Evolutionary conservation across 2,888 invertebrate genomes (phyloP).

Genomic region (Pseudoips prasinana): DNA sequence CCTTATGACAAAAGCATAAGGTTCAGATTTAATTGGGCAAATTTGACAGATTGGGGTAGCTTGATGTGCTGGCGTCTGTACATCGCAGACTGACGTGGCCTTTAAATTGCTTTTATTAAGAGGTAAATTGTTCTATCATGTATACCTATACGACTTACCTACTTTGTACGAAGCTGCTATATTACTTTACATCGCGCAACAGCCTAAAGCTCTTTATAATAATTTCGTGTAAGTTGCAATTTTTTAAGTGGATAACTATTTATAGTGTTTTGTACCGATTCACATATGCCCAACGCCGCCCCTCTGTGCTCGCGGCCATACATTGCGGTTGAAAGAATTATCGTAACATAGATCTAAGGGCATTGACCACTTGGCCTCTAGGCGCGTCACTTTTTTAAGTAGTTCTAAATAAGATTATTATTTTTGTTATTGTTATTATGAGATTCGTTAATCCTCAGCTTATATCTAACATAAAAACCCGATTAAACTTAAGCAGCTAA

Average conservation of each 20-base stretch:
- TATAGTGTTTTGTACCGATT: slow-evolving; percentile 39
- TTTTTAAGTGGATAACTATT: slow-evolving; percentile 30
- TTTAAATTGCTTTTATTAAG: too few relatives aligned
- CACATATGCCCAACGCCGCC: slow-evolving; percentile 46
- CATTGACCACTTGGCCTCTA: slow-evolving; percentile 60
- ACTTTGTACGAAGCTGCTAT: too few relatives aligned
- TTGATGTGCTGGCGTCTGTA: too few relatives aligned
- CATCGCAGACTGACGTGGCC: too few relatives aligned
- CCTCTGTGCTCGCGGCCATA: slow-evolving; percentile 59
- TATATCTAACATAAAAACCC: slow-evolving; percentile 14
- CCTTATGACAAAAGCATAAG: too few relatives aligned
- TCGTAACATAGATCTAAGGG: slow-evolving; percentile 73
- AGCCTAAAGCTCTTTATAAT: slow-evolving; percentile 11
- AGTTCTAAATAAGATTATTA: slow-evolving; percentile 32
- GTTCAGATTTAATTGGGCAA: too few relatives aligned
- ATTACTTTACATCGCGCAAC: slow-evolving; percentile 9
- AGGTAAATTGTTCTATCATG: too few relatives aligned
- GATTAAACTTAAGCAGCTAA: too few relatives aligned
- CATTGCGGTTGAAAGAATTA: slow-evolving; percentile 75
- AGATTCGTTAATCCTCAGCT: slow-evolving; percentile 17
- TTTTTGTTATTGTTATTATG: slow-evolving; percentile 31
- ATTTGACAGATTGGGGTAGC: too few relatives aligned
- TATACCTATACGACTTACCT: too few relatives aligned
- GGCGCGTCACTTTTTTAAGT: slow-evolving; percentile 42
- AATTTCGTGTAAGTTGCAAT: slow-evolving; percentile 23